phyloP scores from a whole-genome alignment of 2,113 vertebrate species.

The Oceanodroma tethys region DNA sequence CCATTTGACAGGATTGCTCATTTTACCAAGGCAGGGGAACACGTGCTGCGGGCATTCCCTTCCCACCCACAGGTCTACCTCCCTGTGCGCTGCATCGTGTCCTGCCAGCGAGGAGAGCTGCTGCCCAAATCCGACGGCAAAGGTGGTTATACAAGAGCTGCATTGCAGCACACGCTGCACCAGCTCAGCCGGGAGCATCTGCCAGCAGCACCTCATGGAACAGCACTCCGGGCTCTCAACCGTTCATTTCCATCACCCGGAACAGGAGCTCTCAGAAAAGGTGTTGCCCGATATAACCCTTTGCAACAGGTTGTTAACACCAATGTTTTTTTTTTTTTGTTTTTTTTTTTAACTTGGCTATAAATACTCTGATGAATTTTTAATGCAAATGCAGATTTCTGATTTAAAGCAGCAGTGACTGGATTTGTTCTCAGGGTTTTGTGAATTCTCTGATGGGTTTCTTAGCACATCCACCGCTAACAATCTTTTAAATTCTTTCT shows the following conservation, averaged over 20 bases:
- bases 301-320: not conserved
- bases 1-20: rapidly evolving
- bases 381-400: not conserved
- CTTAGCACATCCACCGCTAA: not conserved
- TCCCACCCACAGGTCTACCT: not conserved
- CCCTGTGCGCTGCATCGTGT: rapidly evolving
- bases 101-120: not conserved
- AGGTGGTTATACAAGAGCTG: not conserved
- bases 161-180: not conserved
- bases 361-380: not conserved
- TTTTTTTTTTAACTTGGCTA: not conserved
- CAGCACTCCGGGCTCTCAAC: not conserved
- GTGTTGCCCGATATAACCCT: not conserved
- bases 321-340: rapidly evolving
- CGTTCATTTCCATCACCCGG: not conserved
- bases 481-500: not conserved
- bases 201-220: not conserved
- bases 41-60: not conserved
- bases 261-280: not conserved
- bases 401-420: not conserved
- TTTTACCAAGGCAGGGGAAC: not conserved
- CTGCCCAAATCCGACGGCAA: not conserved
- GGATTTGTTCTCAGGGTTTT: not conserved
- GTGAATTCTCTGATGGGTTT: not conserved
- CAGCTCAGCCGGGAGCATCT: not conserved